A percentile compares a stretch with the other conserved stretches of the same genome.
phyloP scores from a whole-genome alignment of 2,797 vertebrate genomes.

The Erethizon dorsatum region DNA sequence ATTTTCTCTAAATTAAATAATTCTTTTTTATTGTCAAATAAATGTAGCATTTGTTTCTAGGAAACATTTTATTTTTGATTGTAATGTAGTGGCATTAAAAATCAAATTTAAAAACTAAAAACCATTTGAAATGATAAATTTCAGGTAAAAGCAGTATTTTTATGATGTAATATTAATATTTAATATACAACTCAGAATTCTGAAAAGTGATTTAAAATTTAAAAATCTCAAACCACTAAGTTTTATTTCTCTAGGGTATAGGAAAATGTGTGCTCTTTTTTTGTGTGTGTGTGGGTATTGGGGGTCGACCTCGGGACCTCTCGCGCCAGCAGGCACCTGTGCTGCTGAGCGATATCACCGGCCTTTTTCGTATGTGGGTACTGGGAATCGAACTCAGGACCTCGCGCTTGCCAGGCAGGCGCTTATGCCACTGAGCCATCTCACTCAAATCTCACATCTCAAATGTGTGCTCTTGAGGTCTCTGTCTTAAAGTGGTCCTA shows the following conservation, averaged over 20 bases:
- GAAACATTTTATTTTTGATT: slow-evolving; percentile 54
- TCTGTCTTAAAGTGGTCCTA: background rate
- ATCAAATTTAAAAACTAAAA: slow-evolving; percentile 50
- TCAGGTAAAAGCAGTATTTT: slow-evolving; percentile 42
- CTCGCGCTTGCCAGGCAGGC: too few relatives aligned
- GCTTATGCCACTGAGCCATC: too few relatives aligned
- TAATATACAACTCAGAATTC: background rate
- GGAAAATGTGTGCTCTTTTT: background rate
- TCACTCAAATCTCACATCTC: slow-evolving; percentile 1
- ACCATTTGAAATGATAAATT: slow-evolving; percentile 36
- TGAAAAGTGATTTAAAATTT: slow-evolving; percentile 57
- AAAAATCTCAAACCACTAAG: slow-evolving; percentile 24
- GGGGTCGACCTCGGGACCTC: too few relatives aligned
- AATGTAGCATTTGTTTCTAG: slow-evolving; percentile 43
- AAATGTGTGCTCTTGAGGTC: background rate
- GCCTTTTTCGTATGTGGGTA: too few relatives aligned
- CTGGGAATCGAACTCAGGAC: too few relatives aligned
- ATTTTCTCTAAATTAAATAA: slow-evolving; percentile 23
- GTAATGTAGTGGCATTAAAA: background rate
- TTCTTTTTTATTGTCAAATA: slow-evolving; percentile 25
- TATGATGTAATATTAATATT: slow-evolving; percentile 22
- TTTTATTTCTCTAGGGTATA: slow-evolving; percentile 18
- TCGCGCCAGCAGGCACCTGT: too few relatives aligned
- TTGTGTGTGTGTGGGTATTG: too few relatives aligned
- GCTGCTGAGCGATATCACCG: too few relatives aligned